phyloP scores from a whole-genome alignment of 2,797 vertebrate genomes.

The Staurois parvus region DNA sequence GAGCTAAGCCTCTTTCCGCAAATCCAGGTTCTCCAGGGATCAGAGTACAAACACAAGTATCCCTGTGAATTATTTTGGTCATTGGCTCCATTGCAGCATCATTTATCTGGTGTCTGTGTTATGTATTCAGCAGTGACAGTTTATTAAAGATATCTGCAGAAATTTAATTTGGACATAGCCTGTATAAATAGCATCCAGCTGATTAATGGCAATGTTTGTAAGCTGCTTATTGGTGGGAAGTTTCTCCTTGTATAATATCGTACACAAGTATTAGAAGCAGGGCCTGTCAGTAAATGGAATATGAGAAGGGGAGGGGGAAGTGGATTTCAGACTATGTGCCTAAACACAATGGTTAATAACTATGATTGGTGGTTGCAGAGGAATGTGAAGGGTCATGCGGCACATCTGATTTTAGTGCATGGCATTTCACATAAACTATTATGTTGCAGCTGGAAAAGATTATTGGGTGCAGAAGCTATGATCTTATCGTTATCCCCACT shows the following conservation, averaged over 20 bases:
- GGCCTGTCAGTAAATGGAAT: background rate
- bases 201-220: background rate
- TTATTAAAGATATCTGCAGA: background rate
- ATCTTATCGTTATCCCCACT: no score
- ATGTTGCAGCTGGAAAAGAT: no score
- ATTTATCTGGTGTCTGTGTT: background rate
- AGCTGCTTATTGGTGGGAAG: background rate
- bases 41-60: background rate
- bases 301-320: no score
- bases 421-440: no score
- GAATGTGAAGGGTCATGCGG: no score
- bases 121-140: conserved; percentile 1
- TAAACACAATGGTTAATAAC: no score
- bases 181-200: background rate
- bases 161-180: background rate
- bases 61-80: background rate
- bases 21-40: background rate
- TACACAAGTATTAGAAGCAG: background rate
- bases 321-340: no score
- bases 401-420: no score
- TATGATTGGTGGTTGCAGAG: no score
- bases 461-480: no score
- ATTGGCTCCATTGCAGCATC: background rate
- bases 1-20: conserved; percentile 29
- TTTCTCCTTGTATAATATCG: background rate